Evolutionary conservation across 2,113 vertebrate species (phyloP).

Genomic region (Apeltes quadracus): DNA sequence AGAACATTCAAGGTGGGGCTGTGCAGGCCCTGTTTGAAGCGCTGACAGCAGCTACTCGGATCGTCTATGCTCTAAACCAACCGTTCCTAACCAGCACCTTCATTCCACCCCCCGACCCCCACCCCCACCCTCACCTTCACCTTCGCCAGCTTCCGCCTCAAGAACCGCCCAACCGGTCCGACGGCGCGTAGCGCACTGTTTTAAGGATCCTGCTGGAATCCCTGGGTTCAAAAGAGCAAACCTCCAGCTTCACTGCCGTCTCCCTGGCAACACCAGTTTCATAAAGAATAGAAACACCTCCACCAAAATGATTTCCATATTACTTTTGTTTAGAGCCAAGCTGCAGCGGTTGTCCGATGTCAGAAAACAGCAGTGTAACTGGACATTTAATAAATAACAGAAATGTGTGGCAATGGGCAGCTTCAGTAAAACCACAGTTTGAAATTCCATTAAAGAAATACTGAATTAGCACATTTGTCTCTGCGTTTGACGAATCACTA

Average conservation of each 20-base stretch:
- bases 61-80: not conserved
- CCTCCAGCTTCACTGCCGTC: conserved; percentile 12
- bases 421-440: not conserved
- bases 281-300: no score
- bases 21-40: not conserved
- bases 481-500: not conserved
- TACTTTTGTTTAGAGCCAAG: no score
- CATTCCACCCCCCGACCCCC: no score
- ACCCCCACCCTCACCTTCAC: no score
- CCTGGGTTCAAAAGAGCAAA: conserved; percentile 2
- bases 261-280: no score
- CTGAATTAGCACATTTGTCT: not conserved
- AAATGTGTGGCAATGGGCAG: not conserved
- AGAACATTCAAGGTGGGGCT: not conserved
- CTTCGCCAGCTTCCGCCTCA: no score
- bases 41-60: not conserved
- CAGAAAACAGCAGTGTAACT: no score
- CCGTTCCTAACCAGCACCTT: not conserved
- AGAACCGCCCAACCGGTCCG: conserved; percentile 72
- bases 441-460: not conserved
- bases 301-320: no score
- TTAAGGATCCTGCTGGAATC: conserved; percentile 17
- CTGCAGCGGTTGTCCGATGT: no score
- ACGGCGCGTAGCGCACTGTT: conserved; percentile 31
- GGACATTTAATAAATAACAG: no score